phyloP scores from a whole-genome alignment of 2,113 vertebrate species.

The Stigmatopora nigra region DNA sequence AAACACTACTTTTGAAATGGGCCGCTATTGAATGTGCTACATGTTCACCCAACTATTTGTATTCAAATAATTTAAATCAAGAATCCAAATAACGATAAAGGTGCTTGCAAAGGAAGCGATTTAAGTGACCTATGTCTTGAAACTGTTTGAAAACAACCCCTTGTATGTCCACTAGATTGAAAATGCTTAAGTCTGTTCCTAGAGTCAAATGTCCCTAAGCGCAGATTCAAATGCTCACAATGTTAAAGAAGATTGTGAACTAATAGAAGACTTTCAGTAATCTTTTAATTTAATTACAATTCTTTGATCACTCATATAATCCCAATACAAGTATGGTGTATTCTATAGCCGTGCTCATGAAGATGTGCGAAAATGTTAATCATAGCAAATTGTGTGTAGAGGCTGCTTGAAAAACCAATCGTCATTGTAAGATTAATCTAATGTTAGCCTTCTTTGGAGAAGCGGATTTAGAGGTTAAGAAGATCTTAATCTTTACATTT shows the following conservation, averaged over 20 bases:
- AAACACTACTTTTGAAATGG: background rate
- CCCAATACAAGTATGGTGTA: background rate
- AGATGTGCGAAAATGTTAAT: conserved; percentile 21
- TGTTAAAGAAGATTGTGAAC: conserved; percentile 10
- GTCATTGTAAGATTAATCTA: conserved; percentile 38
- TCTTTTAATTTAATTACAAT: conserved; percentile 19
- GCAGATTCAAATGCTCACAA: conserved; percentile 17
- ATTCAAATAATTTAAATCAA: conserved; percentile 3
- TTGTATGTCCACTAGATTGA: conserved; percentile 33
- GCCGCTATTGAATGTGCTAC: too few relatives aligned
- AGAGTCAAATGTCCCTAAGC: conserved; percentile 39
- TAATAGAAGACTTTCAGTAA: conserved; percentile 16
- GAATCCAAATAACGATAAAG: conserved; percentile 7
- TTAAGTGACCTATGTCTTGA: conserved; percentile 27
- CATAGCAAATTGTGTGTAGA: background rate
- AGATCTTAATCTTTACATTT: conserved; percentile 16
- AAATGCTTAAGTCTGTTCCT: conserved; percentile 13
- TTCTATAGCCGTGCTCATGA: conserved; percentile 3
- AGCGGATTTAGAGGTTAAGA: conserved; percentile 15
- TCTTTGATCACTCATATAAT: background rate
- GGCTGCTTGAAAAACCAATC: conserved; percentile 7
- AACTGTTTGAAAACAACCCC: conserved; percentile 18
- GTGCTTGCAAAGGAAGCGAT: conserved; percentile 4
- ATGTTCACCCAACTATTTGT: background rate
- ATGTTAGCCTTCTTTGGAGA: background rate